phyloP scores from a whole-genome alignment of 2,797 vertebrate genomes.

The Sparidentex hasta region DNA sequence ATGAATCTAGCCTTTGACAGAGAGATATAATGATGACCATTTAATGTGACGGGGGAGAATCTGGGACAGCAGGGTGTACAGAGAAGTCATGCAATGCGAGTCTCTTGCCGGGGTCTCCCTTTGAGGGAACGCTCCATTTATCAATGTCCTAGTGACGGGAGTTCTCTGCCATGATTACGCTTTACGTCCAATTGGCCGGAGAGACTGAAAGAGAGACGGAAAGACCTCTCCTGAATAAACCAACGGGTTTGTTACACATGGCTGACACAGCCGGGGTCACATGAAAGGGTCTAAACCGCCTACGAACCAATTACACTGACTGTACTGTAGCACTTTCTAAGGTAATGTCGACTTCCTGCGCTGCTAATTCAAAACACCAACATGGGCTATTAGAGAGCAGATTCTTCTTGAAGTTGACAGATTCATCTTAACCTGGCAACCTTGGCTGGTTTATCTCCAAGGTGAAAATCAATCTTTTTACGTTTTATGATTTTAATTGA shows the following conservation, averaged over 20 bases:
- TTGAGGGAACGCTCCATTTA: slow-evolving; percentile 65
- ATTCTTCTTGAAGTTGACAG: background rate
- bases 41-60: slow-evolving; percentile 68
- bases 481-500: background rate
- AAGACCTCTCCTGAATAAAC: slow-evolving; percentile 57
- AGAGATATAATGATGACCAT: slow-evolving; percentile 65
- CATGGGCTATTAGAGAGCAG: background rate
- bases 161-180: slow-evolving; percentile 50
- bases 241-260: slow-evolving; percentile 45
- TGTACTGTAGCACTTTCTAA: slow-evolving; percentile 1
- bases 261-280: slow-evolving; percentile 47
- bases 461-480: background rate
- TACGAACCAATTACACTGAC: slow-evolving; percentile 21
- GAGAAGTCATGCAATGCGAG: slow-evolving; percentile 57
- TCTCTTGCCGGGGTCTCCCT: slow-evolving; percentile 60
- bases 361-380: slow-evolving; percentile 5
- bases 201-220: slow-evolving; percentile 48
- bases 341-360: slow-evolving; percentile 6
- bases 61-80: slow-evolving; percentile 61
- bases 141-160: slow-evolving; percentile 59
- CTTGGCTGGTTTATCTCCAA: background rate
- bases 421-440: background rate
- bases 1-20: slow-evolving; percentile 57
- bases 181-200: slow-evolving; percentile 57
- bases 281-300: slow-evolving; percentile 27